Conservation (phyloP, 2,888 invertebrate genomes). For the Anarsia innoxiella region DNA sequence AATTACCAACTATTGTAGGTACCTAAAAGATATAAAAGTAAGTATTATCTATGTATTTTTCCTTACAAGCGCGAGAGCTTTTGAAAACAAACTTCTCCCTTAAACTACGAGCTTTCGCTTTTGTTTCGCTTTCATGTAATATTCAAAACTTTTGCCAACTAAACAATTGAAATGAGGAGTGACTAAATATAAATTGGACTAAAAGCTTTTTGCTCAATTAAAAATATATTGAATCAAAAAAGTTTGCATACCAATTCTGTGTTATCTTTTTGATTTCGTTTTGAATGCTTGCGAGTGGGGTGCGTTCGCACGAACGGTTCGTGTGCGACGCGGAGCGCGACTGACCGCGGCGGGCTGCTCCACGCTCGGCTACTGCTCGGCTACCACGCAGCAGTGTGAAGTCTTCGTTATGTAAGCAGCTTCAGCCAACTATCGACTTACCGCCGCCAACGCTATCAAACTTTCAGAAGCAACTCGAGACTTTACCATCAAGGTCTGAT, state of each 20-base stretch:
- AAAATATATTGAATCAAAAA: background rate
- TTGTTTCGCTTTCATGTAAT: constrained; percentile 40
- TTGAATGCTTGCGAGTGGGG: constrained; percentile 10
- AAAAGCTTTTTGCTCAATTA: too few species aligned
- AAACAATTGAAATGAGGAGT: too few species aligned
- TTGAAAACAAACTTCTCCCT: constrained; percentile 24
- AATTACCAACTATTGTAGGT: too few species aligned
- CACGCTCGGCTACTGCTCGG: constrained; percentile 18
- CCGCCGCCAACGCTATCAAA: constrained; percentile 25
- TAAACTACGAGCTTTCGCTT: constrained; percentile 10
- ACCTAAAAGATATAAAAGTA: too few species aligned
- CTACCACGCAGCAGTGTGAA: constrained; percentile 15
- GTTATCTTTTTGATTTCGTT: background rate
- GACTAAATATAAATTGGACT: too few species aligned
- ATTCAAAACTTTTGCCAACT: constrained; percentile 40
- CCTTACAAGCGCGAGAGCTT: too few species aligned
- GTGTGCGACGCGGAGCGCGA: constrained; percentile 45
- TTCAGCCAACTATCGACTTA: constrained; percentile 31
- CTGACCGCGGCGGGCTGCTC: constrained; percentile 34
- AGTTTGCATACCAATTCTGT: background rate
- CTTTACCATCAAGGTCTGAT: constrained; percentile 7
- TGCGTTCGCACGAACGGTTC: constrained; percentile 38
- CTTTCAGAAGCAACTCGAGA: constrained; percentile 23
- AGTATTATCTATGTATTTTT: too few species aligned
- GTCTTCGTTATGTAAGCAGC: constrained; percentile 30